phyloP scores from a whole-genome alignment of 1,140 invertebrate species.

The Dufourea novaeangliae region DNA sequence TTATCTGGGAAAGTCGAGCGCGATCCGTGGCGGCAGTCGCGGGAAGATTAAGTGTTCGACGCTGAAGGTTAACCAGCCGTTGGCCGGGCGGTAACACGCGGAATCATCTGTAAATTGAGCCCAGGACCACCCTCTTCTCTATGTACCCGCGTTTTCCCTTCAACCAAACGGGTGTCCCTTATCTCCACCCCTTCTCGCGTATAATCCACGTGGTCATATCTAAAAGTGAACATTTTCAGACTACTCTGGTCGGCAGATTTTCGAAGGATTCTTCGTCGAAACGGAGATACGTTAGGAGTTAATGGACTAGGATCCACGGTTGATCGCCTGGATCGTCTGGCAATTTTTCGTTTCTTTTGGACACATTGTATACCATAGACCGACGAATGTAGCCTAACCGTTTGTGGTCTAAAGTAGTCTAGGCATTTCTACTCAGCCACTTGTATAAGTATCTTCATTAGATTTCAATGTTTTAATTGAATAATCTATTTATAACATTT shows the following conservation, averaged over 20 bases:
- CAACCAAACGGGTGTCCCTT: slow-evolving; percentile 66
- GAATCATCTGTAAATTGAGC: slow-evolving; percentile 84
- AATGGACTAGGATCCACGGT: too few species aligned
- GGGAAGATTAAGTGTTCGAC: slow-evolving; percentile 83
- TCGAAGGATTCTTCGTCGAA: too few species aligned
- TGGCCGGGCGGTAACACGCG: slow-evolving; percentile 81
- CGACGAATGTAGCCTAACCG: too few species aligned
- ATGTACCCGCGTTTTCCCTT: slow-evolving; percentile 48
- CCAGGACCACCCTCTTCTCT: slow-evolving; percentile 68
- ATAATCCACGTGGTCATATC: slow-evolving; percentile 34
- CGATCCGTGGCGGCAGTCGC: slow-evolving; percentile 48
- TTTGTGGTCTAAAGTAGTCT: too few species aligned
- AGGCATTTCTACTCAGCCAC: too few species aligned
- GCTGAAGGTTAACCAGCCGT: slow-evolving; percentile 79
- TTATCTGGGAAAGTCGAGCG: slow-evolving; percentile 61
- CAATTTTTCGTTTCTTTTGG: too few species aligned
- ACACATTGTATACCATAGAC: too few species aligned
- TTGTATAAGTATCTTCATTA: too few species aligned
- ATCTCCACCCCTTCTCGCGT: slow-evolving; percentile 55
- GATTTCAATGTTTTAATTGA: too few species aligned
- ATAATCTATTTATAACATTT: too few species aligned
- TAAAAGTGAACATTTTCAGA: slow-evolving; percentile 54
- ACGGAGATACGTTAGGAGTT: too few species aligned
- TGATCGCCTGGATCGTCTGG: too few species aligned
- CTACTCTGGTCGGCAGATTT: background rate